Evolutionary conservation across 2,113 vertebrate genomes (phyloP), one percentile per base, ranked within the genome.

Genomic region (Chloropsis cyanopogon): DNA sequence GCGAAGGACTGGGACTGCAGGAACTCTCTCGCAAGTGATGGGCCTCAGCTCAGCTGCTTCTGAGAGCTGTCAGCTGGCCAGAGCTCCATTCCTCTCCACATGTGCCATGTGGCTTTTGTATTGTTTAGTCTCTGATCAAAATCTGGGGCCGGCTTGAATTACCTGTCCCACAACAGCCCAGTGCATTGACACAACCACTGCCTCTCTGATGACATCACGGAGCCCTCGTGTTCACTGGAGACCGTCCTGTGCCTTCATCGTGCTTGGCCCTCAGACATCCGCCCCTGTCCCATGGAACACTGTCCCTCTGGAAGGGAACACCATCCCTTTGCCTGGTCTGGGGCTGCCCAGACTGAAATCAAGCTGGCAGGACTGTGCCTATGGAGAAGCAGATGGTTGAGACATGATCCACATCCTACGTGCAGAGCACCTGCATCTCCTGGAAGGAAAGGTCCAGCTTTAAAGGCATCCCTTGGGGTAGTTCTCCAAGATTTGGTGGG

Each of bases 271-370:
- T n/a, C 71, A 49, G n/a, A 39, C 6, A 3, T 12, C 44, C 79
- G 7, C 1, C 2, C 3, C 0, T 12, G 47, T 20, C 46, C 20
- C 33, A 2, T 0, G 3, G n/a, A 73, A 26, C 17, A 10, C 0
- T 0, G 7, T 16, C 50, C 60, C 72, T 53, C 7, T 53, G 41
- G 25, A 59, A 25, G 83, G 37, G 53, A 76, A 20, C 25, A 9
- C 25, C 2, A 2, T 31, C 52, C 82, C 59, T 46, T 16, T 47
- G 39, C 72, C 68, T 28, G 20, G 5, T 28, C 64, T 39, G 60
- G 12, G 37, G 19, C 60, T 75, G 64, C 73, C 81, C 0, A 0
- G 57, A 2, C 35, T 3, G 3, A 20, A 88, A 39, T 33, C 41
- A 25, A 65, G 64, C 78, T 68, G 77, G 56, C 69, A 75, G 60